Evolutionary conservation across 2,797 vertebrate genomes (phyloP).

Genomic region (Microctenopoma lineatum): DNA sequence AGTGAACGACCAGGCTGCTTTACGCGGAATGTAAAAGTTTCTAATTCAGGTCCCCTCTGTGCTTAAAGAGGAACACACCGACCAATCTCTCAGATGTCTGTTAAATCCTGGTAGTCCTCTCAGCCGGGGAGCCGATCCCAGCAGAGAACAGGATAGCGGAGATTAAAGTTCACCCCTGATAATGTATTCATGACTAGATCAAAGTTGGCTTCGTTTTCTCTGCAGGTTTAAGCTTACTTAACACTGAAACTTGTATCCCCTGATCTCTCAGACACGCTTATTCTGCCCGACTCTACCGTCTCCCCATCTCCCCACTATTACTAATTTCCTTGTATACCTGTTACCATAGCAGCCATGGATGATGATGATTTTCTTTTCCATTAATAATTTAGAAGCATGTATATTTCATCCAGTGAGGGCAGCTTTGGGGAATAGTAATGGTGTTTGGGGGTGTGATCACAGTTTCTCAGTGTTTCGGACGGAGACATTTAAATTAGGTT

Average conservation of each 20-base stretch:
- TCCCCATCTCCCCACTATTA: slow-evolving; percentile 20
- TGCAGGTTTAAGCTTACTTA: slow-evolving; percentile 61
- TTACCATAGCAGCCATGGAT: slow-evolving; percentile 50
- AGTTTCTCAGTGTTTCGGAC: slow-evolving; percentile 5
- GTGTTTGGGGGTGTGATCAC: slow-evolving; percentile 37
- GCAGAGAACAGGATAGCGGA: slow-evolving; percentile 44
- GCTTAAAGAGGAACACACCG: slow-evolving; percentile 5
- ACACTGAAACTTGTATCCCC: slow-evolving; percentile 42
- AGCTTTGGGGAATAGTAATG: slow-evolving; percentile 52
- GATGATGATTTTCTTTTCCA: slow-evolving; percentile 18
- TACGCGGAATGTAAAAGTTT: slow-evolving; percentile 3
- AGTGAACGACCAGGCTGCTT: slow-evolving; percentile 12
- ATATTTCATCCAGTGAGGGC: slow-evolving; percentile 66
- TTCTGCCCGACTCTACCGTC: slow-evolving; percentile 13
- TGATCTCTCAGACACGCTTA: slow-evolving; percentile 25
- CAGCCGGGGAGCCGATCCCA: slow-evolving; percentile 33
- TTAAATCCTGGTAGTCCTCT: slow-evolving; percentile 44
- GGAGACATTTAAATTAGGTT: slow-evolving; percentile 31
- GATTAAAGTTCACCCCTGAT: slow-evolving; percentile 63
- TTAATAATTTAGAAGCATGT: slow-evolving; percentile 73
- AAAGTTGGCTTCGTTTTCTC: slow-evolving; percentile 57
- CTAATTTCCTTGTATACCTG: slow-evolving; percentile 49
- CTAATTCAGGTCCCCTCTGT: slow-evolving; percentile 15
- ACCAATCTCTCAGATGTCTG: slow-evolving; percentile 31
- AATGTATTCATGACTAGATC: slow-evolving; percentile 73